phyloP scores from a whole-genome alignment of 2,113 vertebrate genomes.

The Anas platyrhynchos region DNA sequence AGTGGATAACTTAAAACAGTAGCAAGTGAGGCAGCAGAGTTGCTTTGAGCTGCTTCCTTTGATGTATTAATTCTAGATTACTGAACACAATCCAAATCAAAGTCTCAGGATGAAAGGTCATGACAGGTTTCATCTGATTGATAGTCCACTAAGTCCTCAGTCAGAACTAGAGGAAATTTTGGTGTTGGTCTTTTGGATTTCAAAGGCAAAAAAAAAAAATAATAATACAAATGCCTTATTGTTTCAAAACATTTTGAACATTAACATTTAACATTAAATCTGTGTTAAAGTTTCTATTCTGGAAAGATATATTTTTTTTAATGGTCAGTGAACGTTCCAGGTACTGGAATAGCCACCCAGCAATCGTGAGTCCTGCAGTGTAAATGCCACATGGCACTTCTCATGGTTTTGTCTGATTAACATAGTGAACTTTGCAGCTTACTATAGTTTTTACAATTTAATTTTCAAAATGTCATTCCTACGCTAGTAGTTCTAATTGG shows the following conservation, averaged over 20 bases:
- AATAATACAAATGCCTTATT: background rate
- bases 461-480: background rate
- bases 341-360: background rate
- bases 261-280: background rate
- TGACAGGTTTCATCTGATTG: background rate
- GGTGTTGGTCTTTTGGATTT: background rate
- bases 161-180: background rate
- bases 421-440: background rate
- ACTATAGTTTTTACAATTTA: background rate
- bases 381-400: fast-evolving
- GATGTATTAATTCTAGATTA: background rate
- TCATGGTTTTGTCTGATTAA: background rate
- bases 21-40: background rate
- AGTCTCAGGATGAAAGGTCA: background rate
- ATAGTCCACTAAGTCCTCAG: background rate
- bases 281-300: background rate
- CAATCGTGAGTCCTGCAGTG: background rate
- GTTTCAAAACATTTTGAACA: background rate
- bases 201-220: background rate
- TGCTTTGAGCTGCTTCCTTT: background rate
- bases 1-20: background rate
- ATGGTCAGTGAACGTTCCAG: background rate
- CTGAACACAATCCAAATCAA: background rate
- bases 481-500: background rate
- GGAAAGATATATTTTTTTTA: background rate